These are phyloP conservation scores for Hyles lineata DNA, from an alignment of 2,888 invertebrate species.

Conservation along the genomic window DNA sequence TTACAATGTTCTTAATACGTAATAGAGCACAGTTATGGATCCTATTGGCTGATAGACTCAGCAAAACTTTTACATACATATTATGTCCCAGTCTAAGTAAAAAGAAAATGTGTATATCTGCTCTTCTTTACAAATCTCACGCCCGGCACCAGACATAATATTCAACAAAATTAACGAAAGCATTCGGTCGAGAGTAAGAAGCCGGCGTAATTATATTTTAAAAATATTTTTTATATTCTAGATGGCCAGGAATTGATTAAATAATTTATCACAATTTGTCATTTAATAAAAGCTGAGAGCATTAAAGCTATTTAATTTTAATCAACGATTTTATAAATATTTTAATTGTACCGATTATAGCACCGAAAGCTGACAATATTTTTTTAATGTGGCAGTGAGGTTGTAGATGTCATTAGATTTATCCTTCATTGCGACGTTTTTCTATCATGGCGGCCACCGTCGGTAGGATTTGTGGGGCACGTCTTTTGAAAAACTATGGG, in stretches of 20 bases:
- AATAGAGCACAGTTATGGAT: no score
- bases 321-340: not conserved
- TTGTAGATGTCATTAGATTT: conserved; percentile 69
- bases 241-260: no score
- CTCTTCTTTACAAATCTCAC: not conserved
- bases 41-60: no score
- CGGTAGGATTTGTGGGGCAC: conserved; percentile 93
- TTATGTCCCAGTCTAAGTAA: not conserved
- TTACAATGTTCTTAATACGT: no score
- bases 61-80: no score
- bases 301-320: not conserved
- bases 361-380: conserved; percentile 28
- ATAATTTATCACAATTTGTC: not conserved
- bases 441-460: conserved; percentile 95
- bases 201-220: no score
- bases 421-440: conserved; percentile 80
- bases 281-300: not conserved
- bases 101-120: not conserved
- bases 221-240: no score
- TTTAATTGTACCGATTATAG: no score
- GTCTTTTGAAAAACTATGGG: conserved; percentile 91
- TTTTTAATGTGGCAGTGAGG: conserved; percentile 56
- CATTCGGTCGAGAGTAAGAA: no score
- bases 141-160: not conserved
- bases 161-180: not conserved